phyloP scores from a whole-genome alignment of 2,113 vertebrate genomes.

The Tragelaphus strepsiceros region DNA sequence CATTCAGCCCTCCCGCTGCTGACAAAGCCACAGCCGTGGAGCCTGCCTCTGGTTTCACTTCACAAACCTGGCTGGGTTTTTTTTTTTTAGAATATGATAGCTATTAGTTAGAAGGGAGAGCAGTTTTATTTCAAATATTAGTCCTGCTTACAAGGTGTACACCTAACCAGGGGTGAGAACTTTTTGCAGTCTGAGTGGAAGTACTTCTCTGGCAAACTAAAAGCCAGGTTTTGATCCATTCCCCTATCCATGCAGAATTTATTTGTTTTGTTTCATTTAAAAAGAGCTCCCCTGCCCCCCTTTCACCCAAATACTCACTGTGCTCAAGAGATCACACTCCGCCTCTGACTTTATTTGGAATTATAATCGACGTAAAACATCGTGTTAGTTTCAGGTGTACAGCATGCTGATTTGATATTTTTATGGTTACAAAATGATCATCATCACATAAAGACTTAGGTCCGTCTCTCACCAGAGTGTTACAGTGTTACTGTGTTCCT shows the following conservation, averaged over 20 bases:
- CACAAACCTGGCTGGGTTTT: not conserved
- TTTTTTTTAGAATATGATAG: not conserved
- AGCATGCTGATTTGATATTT: not conserved
- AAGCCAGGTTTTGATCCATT: not conserved
- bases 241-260: not conserved
- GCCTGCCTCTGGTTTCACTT: not conserved
- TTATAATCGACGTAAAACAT: not conserved
- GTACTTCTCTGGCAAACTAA: not conserved
- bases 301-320: not conserved
- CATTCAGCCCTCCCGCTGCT: fast-evolving
- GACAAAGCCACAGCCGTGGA: fast-evolving
- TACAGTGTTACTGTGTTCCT: fast-evolving
- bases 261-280: not conserved
- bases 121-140: not conserved
- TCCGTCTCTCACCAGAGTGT: not conserved
- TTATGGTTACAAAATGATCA: not conserved
- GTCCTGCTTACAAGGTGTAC: not conserved
- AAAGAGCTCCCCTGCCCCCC: not conserved
- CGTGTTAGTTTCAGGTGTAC: not conserved
- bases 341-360: not conserved
- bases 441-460: not conserved
- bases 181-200: not conserved
- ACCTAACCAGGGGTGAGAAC: not conserved
- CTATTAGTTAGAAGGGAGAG: not conserved
- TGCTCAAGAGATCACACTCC: not conserved